Evolutionary conservation across 2,113 vertebrate genomes (phyloP), one percentile per base, ranked within the genome.

Genomic region (Albula goreensis): DNA sequence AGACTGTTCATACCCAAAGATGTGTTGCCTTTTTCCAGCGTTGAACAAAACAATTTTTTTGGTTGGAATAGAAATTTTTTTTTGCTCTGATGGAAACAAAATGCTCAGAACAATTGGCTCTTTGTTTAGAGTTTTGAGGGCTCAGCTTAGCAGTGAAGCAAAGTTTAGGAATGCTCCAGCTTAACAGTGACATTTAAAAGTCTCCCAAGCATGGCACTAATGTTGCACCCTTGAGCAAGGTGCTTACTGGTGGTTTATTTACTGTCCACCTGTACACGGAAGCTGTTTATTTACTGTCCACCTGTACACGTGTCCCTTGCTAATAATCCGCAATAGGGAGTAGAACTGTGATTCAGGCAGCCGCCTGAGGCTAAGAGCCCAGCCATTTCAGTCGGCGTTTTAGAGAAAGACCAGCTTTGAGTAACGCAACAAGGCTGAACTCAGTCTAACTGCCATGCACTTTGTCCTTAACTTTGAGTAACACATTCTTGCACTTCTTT

Each of bases 381-480:
- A 91, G 91, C 89, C 78, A 85, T 89, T 87, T 87, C 85, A 86
- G 49, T 80, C 56, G 3, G 56, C 53, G 3, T 60, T 70, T 70
- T 70, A n/a, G 63, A 70, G 17, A 22, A 19, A n/a, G 63, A n/a
- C 5, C 63, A 22, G 53, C 31, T 41, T 41, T 41, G 31, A 41
- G 31, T 41, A 41, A 41, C 31, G 31, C 31, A 41, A 41, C 31
- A 41, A 41, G 56, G 3, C 57, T 60, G 22, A 66, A 22, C 22
- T 66, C 60, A 22, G 60, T 66, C 60, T 8, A 19, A 66, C 22
- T 66, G 17, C 60, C 60, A 66, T 19, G 7, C 3, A 19, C 17
- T 66, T 66, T 22, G 60, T 66, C 60, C 60, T 66, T 7, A 66
- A 66, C 60, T 66, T 66, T 63, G 17, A 63, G 56, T 22, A 22